Evolutionary conservation across 2,888 invertebrate species (phyloP).

Genomic region (Drosophila lacicola): DNA sequence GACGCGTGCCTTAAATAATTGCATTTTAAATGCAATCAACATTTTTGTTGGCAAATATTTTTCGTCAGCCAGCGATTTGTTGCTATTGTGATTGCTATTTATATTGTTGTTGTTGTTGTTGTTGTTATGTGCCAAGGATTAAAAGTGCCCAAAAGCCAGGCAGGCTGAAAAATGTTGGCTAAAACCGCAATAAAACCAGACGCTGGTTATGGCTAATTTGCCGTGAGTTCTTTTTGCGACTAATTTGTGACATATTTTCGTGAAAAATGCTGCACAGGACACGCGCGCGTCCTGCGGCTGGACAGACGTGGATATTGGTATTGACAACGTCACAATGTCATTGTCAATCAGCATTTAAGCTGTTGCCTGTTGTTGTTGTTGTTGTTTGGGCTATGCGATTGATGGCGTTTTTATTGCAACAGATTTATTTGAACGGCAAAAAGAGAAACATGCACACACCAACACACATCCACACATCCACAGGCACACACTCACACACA

Average conservation of each 20-base stretch:
- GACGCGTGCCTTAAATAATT: conserved; percentile 78
- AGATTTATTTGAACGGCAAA: conserved; percentile 64
- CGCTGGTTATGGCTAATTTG: conserved; percentile 62
- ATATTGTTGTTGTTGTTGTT: background rate
- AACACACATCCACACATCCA: conserved; percentile 15
- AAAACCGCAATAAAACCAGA: conserved; percentile 36
- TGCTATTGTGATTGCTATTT: conserved; percentile 1
- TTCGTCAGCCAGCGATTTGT: conserved; percentile 29
- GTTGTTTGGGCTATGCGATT: conserved; percentile 50
- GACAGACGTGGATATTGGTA: conserved; percentile 43
- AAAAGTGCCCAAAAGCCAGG: conserved; percentile 18
- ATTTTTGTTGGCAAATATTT: conserved; percentile 44
- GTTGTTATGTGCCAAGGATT: conserved; percentile 38
- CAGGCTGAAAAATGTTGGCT: conserved; percentile 31
- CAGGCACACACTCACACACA: conserved; percentile 4
- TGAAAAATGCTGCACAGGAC: conserved; percentile 6
- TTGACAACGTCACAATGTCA: conserved; percentile 69
- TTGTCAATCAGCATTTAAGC: conserved; percentile 79
- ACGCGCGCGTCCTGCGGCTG: conserved; percentile 34
- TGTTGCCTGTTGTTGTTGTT: conserved; percentile 42
- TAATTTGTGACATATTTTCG: conserved; percentile 45
- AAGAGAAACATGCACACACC: conserved; percentile 34
- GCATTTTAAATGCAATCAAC: conserved; percentile 80
- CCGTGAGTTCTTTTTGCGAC: conserved; percentile 34
- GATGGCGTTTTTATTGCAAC: conserved; percentile 75